phyloP scores from a whole-genome alignment of 1,140 invertebrate species.

The Goniozus legneri region DNA sequence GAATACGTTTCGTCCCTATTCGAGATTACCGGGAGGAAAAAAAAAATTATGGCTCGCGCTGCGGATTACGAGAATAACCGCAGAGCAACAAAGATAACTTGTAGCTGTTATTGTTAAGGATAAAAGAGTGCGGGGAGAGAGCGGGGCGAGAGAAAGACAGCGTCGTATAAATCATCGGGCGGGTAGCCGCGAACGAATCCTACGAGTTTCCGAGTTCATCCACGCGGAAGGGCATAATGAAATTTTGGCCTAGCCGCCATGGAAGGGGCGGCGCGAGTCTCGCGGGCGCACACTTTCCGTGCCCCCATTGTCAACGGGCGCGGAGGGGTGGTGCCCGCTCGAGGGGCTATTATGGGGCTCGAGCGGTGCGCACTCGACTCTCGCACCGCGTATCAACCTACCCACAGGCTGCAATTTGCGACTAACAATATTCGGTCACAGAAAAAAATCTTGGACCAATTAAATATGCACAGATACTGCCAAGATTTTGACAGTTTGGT shows the following conservation, averaged over 20 bases:
- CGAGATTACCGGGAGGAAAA: too few species aligned
- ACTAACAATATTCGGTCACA: too few species aligned
- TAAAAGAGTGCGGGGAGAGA: slow-evolving; percentile 23
- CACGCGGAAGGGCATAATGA: slow-evolving; percentile 32
- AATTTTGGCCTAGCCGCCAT: slow-evolving; percentile 33
- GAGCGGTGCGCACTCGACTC: too few species aligned
- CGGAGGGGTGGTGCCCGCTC: slow-evolving; percentile 6
- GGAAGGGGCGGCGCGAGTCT: slow-evolving; percentile 30
- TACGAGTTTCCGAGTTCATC: slow-evolving; percentile 21
- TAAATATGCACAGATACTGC: too few species aligned
- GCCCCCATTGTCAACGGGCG: neutral
- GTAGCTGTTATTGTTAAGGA: too few species aligned
- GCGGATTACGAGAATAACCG: too few species aligned
- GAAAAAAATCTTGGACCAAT: too few species aligned
- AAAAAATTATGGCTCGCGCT: too few species aligned
- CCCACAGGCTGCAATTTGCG: too few species aligned
- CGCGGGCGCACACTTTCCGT: slow-evolving; percentile 4
- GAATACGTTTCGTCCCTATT: too few species aligned
- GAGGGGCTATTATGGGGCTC: slow-evolving; percentile 25
- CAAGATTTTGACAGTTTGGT: too few species aligned
- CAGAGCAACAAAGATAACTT: slow-evolving; percentile 12
- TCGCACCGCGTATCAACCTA: too few species aligned
- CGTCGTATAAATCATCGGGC: neutral
- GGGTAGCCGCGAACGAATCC: slow-evolving; percentile 12
- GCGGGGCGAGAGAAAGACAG: slow-evolving; percentile 4